Conservation (phyloP, 2,113 vertebrate genomes). For the Cheilinus undulatus region DNA sequence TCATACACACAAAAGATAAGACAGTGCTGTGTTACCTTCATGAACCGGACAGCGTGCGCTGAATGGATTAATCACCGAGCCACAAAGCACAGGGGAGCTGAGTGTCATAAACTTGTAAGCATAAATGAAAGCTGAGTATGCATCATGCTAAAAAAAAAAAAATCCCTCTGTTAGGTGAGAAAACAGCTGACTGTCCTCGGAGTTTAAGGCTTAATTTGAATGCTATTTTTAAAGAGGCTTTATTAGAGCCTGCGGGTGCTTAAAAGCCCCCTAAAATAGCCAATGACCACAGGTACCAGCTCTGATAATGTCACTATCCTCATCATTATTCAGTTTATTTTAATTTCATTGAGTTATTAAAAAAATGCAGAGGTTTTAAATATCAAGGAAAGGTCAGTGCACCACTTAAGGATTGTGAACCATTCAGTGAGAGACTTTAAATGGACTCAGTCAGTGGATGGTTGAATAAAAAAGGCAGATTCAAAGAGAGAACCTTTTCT, state of each 20-base stretch:
- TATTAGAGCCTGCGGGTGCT: constrained; percentile 13
- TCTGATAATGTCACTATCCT: constrained; percentile 53
- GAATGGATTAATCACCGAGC: constrained; percentile 64
- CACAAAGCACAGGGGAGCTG: constrained; percentile 44
- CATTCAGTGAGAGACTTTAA: constrained; percentile 13
- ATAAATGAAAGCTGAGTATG: constrained; percentile 39
- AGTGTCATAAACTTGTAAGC: constrained; percentile 53
- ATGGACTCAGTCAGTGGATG: neutral
- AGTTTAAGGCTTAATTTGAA: constrained; percentile 39
- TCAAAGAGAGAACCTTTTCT: neutral
- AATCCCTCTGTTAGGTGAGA: constrained; percentile 22
- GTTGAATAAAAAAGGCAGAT: neutral
- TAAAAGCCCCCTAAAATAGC: neutral
- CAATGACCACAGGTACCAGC: constrained; percentile 22
- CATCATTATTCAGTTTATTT: constrained; percentile 43
- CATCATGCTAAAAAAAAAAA: neutral
- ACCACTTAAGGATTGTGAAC: neutral
- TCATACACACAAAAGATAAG: constrained; percentile 51
- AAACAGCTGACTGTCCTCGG: constrained; percentile 38
- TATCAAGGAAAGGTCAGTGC: constrained; percentile 59
- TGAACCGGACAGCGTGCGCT: constrained; percentile 33
- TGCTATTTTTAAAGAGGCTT: constrained; percentile 26
- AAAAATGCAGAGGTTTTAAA: constrained; percentile 48
- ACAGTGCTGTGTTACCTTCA: constrained; percentile 57
- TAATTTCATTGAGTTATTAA: constrained; percentile 48